Conservation (phyloP, 2,888 invertebrate species). For the Proisotoma minuta region DNA sequence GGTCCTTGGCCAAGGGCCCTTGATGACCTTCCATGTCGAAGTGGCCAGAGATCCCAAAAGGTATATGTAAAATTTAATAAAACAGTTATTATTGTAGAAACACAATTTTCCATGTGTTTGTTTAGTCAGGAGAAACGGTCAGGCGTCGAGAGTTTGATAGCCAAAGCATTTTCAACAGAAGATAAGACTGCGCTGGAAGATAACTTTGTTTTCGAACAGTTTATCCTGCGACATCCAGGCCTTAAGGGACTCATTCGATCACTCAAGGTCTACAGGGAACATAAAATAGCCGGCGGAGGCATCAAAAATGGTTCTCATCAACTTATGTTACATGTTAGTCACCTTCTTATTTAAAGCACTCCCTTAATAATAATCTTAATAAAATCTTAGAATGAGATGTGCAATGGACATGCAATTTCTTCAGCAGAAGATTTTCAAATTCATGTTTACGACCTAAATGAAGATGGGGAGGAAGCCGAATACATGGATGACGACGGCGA, state of each 20-base stretch:
- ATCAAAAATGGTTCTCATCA: too few relatives aligned
- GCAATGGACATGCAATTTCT: too few relatives aligned
- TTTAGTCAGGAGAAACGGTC: not conserved
- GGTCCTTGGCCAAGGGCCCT: too few relatives aligned
- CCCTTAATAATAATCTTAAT: too few relatives aligned
- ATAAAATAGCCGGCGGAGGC: too few relatives aligned
- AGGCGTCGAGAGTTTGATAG: not conserved
- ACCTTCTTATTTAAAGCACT: too few relatives aligned
- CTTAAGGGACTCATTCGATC: not conserved
- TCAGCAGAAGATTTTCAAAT: constrained; percentile 6
- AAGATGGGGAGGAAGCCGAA: constrained; percentile 51
- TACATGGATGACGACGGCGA: constrained; percentile 52
- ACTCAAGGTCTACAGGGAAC: not conserved
- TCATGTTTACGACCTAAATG: constrained; percentile 34
- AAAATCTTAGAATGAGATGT: too few relatives aligned
- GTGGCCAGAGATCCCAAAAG: constrained; percentile 34
- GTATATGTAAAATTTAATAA: constrained; percentile 17
- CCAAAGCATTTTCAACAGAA: constrained; percentile 5
- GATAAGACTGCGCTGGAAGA: constrained; percentile 11
- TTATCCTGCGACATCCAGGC: not conserved
- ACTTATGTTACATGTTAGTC: too few relatives aligned
- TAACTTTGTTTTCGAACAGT: not conserved
- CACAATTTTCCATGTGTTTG: not conserved
- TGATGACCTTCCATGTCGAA: constrained; percentile 31
- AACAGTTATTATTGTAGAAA: not conserved